Conservation (phyloP, 2,113 vertebrate genomes). For the Pelecanus crispus region DNA sequence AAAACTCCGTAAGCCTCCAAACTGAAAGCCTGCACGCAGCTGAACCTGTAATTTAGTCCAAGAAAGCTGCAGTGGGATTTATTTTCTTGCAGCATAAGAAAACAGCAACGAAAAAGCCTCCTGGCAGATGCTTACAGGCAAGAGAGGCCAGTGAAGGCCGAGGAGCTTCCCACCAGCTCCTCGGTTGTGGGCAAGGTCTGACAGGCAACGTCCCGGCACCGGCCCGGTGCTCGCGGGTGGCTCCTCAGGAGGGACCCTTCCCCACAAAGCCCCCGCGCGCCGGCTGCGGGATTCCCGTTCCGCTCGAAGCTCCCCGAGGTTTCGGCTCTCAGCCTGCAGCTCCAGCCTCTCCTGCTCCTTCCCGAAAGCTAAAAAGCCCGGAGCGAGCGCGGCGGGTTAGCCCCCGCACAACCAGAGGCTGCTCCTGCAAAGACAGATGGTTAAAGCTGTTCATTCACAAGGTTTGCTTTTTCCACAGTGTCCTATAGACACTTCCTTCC, state of each 20-base stretch:
- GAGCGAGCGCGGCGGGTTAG: fast-evolving
- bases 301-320: fast-evolving
- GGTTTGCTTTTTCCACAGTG: not conserved
- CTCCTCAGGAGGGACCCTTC: not conserved
- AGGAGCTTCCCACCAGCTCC: not conserved
- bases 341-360: not conserved
- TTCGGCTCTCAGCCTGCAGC: fast-evolving
- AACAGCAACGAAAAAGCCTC: not conserved
- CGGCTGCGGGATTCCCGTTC: not conserved
- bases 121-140: fast-evolving
- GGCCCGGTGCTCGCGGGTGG: fast-evolving
- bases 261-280: fast-evolving
- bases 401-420: not conserved
- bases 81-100: not conserved
- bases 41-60: fast-evolving
- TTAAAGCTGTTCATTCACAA: not conserved
- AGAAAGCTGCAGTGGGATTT: not conserved
- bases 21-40: fast-evolving
- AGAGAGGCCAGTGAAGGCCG: fast-evolving
- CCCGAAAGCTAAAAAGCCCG: too few relatives aligned
- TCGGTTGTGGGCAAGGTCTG: fast-evolving
- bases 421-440: not conserved
- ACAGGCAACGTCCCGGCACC: not conserved
- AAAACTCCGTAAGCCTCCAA: fast-evolving
- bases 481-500: not conserved